Evolutionary conservation across 2,797 vertebrate genomes (phyloP).

Genomic region (Gallirallus australis): DNA sequence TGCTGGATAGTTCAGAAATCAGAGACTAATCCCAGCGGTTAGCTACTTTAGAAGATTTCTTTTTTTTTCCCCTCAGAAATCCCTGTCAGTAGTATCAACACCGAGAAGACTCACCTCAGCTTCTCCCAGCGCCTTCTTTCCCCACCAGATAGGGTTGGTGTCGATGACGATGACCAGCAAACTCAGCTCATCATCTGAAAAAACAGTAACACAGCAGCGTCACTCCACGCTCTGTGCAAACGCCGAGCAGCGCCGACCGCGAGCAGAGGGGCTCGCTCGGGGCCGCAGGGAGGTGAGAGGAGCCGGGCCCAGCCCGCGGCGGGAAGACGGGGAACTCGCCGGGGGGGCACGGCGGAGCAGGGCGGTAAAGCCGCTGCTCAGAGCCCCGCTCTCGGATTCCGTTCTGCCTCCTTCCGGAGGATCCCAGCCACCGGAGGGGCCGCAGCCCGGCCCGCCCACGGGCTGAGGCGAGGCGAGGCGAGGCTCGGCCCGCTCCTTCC

Average conservation of each 20-base stretch:
- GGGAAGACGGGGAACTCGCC: not conserved
- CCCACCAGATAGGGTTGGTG: conserved; percentile 98
- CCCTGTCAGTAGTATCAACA: accelerated
- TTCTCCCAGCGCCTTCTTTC: conserved; percentile 88
- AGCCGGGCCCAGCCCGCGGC: not conserved
- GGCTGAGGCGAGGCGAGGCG: not conserved
- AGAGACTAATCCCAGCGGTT: too few relatives aligned
- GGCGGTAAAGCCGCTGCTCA: not conserved
- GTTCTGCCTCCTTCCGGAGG: not conserved
- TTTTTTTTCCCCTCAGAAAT: not conserved
- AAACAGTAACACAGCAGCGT: not conserved
- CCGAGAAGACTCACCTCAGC: conserved; percentile 79
- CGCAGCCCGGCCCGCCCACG: not conserved
- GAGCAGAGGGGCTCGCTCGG: not conserved
- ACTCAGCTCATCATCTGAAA: conserved; percentile 91
- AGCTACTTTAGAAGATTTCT: too few relatives aligned
- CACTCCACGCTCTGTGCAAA: not conserved
- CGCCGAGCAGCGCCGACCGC: not conserved
- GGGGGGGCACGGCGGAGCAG: not conserved
- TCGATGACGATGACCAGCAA: conserved; percentile 92
- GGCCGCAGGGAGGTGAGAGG: not conserved
- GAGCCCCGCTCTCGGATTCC: not conserved
- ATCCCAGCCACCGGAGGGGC: not conserved
- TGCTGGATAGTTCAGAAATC: accelerated
- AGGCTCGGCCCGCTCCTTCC: too few relatives aligned